Base-by-base conservation (phyloP, 2,113 vertebrate species). In the Mungos mungo region DNA sequence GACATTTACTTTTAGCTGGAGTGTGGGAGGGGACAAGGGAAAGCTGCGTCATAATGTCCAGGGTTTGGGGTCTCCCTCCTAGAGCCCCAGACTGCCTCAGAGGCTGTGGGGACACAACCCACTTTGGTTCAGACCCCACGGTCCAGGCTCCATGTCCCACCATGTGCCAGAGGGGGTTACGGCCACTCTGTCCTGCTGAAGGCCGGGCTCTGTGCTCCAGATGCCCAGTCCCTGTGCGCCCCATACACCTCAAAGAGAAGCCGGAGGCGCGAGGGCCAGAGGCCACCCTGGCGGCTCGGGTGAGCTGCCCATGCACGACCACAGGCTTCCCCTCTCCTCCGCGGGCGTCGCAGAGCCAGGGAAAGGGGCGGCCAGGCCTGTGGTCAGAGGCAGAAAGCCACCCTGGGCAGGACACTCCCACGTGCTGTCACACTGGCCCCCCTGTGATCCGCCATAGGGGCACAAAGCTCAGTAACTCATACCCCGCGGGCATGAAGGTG, bases 341-440 rank as follows among this genome's bases (percentile, higher is more conserved):
- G 1, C 9, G 8, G 52, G 29, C 45, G 35, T 45, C 52, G 19
- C 52, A 2, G 60, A 25, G 27, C 54, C 52, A 52, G 52, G 47
- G 52, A 19, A 31, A 65, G 54, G 21, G 38, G 23, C 0, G 18
- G 23, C 52, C 23, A 19, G 68, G 33, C 79, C 7, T 23, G 5
- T 65, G 15, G 3, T 27, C 50, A 14, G 1, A 84, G n/a, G 72
- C 50, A 1, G 50, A 72, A 2, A 0, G 68, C 74, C 29, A 21
- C 5, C 9, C 41, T 0, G 12, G 7, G 33, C 0, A 16, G 71
- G 41, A 0, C 7, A 0, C n/a, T 1, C 25, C 86, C 38, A 5
- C 2, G 2, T 54, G 54, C 38, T 14, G 35, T 33, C 29, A 14
- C 19, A 23, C 54, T 29, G 33, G 54, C 52, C 38, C 31, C 63